Conservation (phyloP, 2,797 vertebrate species). For the Characodon lateralis region DNA sequence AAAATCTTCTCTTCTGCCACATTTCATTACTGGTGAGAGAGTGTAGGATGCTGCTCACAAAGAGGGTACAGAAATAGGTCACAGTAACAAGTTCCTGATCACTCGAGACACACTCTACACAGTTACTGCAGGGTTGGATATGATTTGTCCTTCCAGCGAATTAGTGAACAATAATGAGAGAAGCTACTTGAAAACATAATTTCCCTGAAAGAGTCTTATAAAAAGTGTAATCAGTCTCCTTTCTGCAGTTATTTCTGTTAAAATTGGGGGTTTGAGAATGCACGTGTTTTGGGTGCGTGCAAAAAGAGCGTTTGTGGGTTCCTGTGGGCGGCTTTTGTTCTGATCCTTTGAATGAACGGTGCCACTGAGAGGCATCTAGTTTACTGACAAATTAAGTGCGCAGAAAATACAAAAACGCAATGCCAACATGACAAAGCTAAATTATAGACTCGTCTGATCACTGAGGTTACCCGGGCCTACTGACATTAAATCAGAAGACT, state of each 20-base stretch:
- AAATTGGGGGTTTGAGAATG: constrained; percentile 13
- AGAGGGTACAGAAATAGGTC: constrained; percentile 55
- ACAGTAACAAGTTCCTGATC: constrained; percentile 38
- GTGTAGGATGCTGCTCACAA: constrained; percentile 39
- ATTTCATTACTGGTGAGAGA: constrained; percentile 60
- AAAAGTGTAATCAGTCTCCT: constrained; percentile 27
- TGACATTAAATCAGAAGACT: neutral
- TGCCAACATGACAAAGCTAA: neutral
- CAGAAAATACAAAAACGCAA: neutral
- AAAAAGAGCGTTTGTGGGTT: constrained; percentile 32
- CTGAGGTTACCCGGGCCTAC: too few relatives aligned
- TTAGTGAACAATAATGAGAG: constrained; percentile 47
- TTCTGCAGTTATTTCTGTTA: constrained; percentile 11
- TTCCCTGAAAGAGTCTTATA: constrained; percentile 16
- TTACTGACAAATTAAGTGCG: constrained; percentile 23
- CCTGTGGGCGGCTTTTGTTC: constrained; percentile 57
- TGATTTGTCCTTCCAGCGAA: constrained; percentile 50
- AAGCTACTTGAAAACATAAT: constrained; percentile 20
- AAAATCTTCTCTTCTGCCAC: constrained; percentile 55
- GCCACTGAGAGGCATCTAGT: constrained; percentile 41
- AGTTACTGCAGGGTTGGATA: constrained; percentile 27
- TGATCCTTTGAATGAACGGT: constrained; percentile 27
- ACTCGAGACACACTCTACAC: constrained; percentile 43
- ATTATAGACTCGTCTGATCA: neutral
- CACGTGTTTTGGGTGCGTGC: constrained; percentile 32